These are phyloP conservation scores for Drosophila neotestacea DNA, from an alignment of 2,888 invertebrate species.

Conservation along the genomic window DNA sequence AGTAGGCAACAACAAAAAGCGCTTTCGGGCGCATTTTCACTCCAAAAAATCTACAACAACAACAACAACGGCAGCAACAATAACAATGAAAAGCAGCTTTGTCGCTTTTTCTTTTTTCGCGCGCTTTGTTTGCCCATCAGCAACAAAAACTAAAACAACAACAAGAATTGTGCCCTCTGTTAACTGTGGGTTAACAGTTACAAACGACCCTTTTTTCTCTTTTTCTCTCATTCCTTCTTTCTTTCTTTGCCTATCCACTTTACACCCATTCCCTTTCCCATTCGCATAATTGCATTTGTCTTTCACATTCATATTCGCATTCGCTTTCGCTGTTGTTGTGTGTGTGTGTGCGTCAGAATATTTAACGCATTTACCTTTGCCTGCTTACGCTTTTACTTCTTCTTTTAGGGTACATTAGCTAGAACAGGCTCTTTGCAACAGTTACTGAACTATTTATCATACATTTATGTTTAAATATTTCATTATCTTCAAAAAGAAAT, in stretches of 20 bases:
- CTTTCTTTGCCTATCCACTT: neutral
- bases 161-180: constrained; percentile 14
- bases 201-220: neutral
- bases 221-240: neutral
- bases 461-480: neutral
- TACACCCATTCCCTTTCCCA: neutral
- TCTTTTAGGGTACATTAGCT: constrained; percentile 6
- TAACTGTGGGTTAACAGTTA: constrained; percentile 33
- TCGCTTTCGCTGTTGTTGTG: constrained; percentile 29
- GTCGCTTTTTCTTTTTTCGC: constrained; percentile 15
- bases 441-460: neutral
- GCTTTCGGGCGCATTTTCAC: constrained; percentile 20
- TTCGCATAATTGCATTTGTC: constrained; percentile 62
- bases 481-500: neutral
- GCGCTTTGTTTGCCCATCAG: constrained; percentile 38
- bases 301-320: constrained; percentile 40
- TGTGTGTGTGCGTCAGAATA: constrained; percentile 46
- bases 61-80: constrained; percentile 17
- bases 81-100: constrained; percentile 12
- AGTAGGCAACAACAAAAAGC: constrained; percentile 46
- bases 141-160: constrained; percentile 14
- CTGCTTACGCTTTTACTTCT: constrained; percentile 8
- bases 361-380: constrained; percentile 36
- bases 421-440: neutral
- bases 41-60: constrained; percentile 7